These are phyloP conservation scores for Siphlonurus alternatus DNA, from an alignment of 2,888 invertebrate genomes.

Conservation along the genomic window DNA sequence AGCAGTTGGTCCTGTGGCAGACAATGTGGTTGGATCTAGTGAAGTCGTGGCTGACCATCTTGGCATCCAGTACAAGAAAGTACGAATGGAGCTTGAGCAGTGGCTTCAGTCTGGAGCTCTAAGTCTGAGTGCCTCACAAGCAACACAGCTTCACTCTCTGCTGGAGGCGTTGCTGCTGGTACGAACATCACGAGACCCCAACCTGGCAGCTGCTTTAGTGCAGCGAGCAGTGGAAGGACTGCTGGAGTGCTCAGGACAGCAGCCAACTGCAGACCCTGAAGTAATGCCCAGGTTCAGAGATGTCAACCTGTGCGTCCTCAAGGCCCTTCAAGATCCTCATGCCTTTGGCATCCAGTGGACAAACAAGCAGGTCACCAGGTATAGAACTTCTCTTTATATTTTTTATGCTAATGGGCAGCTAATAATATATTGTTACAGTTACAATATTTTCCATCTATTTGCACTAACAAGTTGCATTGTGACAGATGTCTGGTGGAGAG, in stretches of 20 bases:
- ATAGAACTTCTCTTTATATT: no score
- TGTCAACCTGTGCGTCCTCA: constrained; percentile 74
- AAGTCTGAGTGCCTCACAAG: not conserved
- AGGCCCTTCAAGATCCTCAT: constrained; percentile 70
- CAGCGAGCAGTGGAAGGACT: not conserved
- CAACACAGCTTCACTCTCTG: not conserved
- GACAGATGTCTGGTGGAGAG: constrained; percentile 53
- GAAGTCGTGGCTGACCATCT: not conserved
- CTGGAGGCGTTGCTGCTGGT: not conserved
- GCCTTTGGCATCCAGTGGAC: constrained; percentile 84
- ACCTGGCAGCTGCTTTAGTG: not conserved
- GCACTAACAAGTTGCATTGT: no score
- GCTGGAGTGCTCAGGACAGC: constrained; percentile 18
- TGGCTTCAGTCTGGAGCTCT: not conserved
- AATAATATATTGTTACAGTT: no score
- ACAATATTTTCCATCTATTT: no score
- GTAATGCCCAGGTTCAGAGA: constrained; percentile 52
- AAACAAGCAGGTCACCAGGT: constrained; percentile 64
- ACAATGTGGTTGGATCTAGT: not conserved
- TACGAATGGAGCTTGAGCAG: not conserved
- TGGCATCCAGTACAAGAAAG: not conserved
- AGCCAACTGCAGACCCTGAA: constrained; percentile 39
- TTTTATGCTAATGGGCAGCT: no score
- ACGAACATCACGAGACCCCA: not conserved
- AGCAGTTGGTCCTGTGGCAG: not conserved